A percentile compares a stretch with the other conserved stretches of the same genome.
Conservation (phyloP, 2,797 vertebrate genomes). For the Furcifer pardalis region DNA sequence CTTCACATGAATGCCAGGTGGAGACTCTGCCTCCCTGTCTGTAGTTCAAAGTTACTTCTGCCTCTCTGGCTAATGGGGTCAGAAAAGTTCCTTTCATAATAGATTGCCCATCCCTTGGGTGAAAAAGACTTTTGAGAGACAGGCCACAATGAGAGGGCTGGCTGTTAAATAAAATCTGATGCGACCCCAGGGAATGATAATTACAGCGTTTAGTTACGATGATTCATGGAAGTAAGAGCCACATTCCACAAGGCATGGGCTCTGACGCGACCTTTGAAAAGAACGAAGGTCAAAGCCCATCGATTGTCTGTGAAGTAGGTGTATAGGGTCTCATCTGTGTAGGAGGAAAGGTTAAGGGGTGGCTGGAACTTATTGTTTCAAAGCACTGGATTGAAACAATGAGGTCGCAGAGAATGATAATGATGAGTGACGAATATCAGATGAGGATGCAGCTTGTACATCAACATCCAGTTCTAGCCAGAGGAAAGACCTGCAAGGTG, state of each 20-base stretch:
- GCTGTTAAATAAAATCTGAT: constrained; percentile 70
- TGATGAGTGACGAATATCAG: not conserved
- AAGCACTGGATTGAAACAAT: not conserved
- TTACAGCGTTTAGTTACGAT: constrained; percentile 51
- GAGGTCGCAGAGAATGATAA: not conserved
- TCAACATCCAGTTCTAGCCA: not conserved
- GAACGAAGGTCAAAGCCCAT: constrained; percentile 9
- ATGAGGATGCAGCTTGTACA: not conserved
- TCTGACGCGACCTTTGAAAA: constrained; percentile 1
- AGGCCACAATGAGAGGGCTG: constrained; percentile 48
- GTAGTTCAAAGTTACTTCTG: constrained; percentile 57
- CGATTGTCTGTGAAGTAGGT: constrained; percentile 3
- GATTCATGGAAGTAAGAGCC: constrained; percentile 49
- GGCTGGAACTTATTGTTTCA: not conserved
- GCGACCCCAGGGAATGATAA: constrained; percentile 65
- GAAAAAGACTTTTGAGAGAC: constrained; percentile 62
- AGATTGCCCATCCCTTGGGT: constrained; percentile 59
- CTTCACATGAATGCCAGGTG: not conserved
- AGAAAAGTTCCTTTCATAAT: constrained; percentile 61
- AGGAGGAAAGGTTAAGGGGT: not conserved
- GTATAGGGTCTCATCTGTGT: not conserved
- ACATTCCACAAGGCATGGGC: constrained; percentile 36
- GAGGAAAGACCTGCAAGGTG: not conserved
- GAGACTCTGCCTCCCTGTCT: constrained; percentile 44
- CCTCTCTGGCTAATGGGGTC: constrained; percentile 70